Evolutionary conservation across 2,888 invertebrate genomes (phyloP).

Genomic region (Saturnia japonica): DNA sequence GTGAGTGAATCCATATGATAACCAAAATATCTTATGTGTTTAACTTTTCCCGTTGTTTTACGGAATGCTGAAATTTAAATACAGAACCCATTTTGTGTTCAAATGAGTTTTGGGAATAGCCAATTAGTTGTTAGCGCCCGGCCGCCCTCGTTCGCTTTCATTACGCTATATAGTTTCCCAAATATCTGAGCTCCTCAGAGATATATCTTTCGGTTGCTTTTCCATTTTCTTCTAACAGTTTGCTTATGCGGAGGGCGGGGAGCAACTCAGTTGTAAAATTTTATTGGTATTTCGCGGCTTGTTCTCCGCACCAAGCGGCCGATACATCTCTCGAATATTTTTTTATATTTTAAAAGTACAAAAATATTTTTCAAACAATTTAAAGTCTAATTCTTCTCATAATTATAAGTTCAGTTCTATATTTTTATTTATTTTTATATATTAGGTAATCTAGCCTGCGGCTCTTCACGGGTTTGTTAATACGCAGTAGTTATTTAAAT

Average conservation of each 20-base stretch:
- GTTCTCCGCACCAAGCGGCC: conserved; percentile 35
- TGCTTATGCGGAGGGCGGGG: conserved; percentile 58
- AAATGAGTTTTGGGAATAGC: conserved; percentile 82
- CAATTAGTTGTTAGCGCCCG: conserved; percentile 82
- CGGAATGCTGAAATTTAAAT: conserved; percentile 80
- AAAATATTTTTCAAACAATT: background rate
- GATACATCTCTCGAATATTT: conserved; percentile 27
- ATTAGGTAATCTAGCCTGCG: too few relatives aligned
- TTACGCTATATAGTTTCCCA: conserved; percentile 81
- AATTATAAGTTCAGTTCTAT: too few relatives aligned
- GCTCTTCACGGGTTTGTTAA: too few relatives aligned
- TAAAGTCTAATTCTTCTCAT: background rate
- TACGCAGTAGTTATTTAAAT: too few relatives aligned
- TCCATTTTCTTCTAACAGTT: conserved; percentile 73
- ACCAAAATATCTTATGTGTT: conserved; percentile 68
- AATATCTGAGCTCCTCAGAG: conserved; percentile 78
- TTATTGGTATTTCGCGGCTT: conserved; percentile 67
- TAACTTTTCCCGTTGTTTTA: conserved; percentile 78
- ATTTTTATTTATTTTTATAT: too few relatives aligned
- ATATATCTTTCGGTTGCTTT: conserved; percentile 77
- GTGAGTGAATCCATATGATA: conserved; percentile 50
- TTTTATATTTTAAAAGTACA: conserved; percentile 29
- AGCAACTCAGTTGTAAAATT: conserved; percentile 70
- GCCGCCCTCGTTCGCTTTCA: conserved; percentile 80
- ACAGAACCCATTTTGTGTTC: conserved; percentile 81